Evolutionary conservation across 1,140 invertebrate genomes (phyloP), one percentile per base, ranked within the genome.

Genomic region (Formica selysi): DNA sequence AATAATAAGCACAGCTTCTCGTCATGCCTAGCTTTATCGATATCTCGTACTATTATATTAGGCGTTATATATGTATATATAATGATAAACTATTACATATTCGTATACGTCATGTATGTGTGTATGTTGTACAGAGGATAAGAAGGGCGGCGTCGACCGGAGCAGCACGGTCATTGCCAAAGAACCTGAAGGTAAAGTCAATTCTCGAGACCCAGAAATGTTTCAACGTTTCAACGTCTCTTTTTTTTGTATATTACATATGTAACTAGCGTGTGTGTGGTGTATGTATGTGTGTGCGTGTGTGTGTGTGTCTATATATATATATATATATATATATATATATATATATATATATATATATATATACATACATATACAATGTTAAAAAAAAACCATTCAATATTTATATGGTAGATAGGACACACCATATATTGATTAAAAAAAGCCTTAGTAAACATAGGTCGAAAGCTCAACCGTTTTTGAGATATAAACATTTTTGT

Each of bases 141-240:
- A 98, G 96, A 98, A 98, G 95, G 97, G 96, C 95, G 97, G 97
- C 93, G 98, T 98, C 95, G 98, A 98, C 96, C 97, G 98, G 95
- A 98, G 98, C 95, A 98, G 98, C 95, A 98, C 98, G 93, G 98
- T 98, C 94, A 98, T 98, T 96, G 98, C 98, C 94, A 98, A 98
- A 97, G 98, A 98, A 93, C 97, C 98, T 92, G 97, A 98, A 97
- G 98, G 98, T 96, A 98, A 89, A 97, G 92, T 90, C 89, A 93
- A 90, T 89, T 91, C 86, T 91, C 89, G 90, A 91, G 86, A 86
- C 48, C 19, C 32, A 91, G 74, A 83, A 91, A 89, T 74, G n/a
- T 67, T 51, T 51, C 90, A 84, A 76, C 87, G 91, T 93, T 88
- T 92, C 88, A 86, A 92, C 91, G 91, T 92, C 89, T 91, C 54